A percentile compares a stretch with the other conserved stretches of the same genome.
These are phyloP conservation scores for Yponomeuta cagnagella DNA, from an alignment of 2,888 invertebrate genomes.

Conservation along the genomic window DNA sequence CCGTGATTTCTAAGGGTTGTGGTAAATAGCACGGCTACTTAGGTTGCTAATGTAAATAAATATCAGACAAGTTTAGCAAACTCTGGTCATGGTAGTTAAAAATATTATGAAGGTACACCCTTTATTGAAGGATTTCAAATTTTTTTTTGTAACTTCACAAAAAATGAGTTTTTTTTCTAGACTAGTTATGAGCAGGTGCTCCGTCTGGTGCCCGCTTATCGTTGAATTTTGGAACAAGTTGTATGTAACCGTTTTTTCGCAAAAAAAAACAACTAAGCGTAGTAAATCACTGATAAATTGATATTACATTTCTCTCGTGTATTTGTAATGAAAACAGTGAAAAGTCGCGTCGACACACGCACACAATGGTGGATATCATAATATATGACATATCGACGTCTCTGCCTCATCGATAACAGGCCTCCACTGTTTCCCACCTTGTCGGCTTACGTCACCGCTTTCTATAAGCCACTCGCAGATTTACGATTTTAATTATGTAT, in stretches of 20 bases:
- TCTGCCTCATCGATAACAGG: constrained; percentile 22
- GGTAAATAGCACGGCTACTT: too few species aligned
- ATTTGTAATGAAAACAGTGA: not conserved
- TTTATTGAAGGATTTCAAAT: too few species aligned
- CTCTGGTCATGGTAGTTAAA: too few species aligned
- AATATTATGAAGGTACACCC: too few species aligned
- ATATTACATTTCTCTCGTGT: not conserved
- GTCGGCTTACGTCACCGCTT: constrained; percentile 46
- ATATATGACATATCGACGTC: constrained; percentile 3
- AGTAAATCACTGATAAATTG: not conserved
- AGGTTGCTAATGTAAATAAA: too few species aligned
- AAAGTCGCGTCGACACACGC: not conserved
- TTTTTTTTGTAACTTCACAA: too few species aligned
- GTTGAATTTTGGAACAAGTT: too few species aligned
- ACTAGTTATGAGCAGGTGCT: too few species aligned
- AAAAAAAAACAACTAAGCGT: not conserved
- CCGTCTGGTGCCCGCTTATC: too few species aligned
- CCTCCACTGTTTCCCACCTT: not conserved
- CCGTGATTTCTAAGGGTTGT: too few species aligned
- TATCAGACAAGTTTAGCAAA: too few species aligned
- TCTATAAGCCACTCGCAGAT: constrained; percentile 43
- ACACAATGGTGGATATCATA: not conserved
- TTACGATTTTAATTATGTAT: constrained; percentile 46
- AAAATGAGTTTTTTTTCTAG: too few species aligned
- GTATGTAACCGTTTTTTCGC: not conserved